Evolutionary conservation across 2,113 vertebrate genomes (phyloP), one percentile per base, ranked within the genome.

Genomic region (Albula glossodonta): DNA sequence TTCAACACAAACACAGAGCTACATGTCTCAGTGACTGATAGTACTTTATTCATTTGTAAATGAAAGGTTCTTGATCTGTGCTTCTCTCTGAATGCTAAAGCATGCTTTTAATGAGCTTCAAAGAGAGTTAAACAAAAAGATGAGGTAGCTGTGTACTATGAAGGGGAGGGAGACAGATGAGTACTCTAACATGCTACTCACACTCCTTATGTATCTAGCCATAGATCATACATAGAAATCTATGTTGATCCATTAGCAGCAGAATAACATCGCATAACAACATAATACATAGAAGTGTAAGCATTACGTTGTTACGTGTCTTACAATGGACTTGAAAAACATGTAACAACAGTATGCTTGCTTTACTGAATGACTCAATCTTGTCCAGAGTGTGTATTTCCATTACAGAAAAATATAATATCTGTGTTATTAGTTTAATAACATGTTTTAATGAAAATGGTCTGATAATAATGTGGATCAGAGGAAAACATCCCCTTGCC

Each of bases 101-200:
- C 25, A 25, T 49, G 86, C 31, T 91, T 84, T 87, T 88, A 84
- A 87, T 85, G 92, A 90, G 90, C 92, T 87, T 91, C 92, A 91
- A 91, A 88, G 85, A 85, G 88, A 90, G 89, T 91, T 89, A 91
- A 91, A 90, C 86, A 88, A 82, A 78, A 63, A 88, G 88, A 81
- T 86, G 88, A 87, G 70, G 49, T 84, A 83, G 84, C 84, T 83
- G 79, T 79, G 83, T 84, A 8, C n/a, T n/a, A 25, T 3, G 10
- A 5, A 9, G 70, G n/a, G 10, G n/a, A 22, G 22, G n/a, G 11
- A 74, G 70, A 31, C 6, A 2, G n/a, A 74, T 74, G 53, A 9
- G 53, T 7, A 56, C 12, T 56, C 53, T 7, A 56, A 56, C 53
- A 6, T 56, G 6, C 7, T 56, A 56, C n/a, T 74, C 70, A 74